These are phyloP conservation scores for Drosophila meridionalis DNA, from an alignment of 2,888 invertebrate genomes.

Conservation along the genomic window DNA sequence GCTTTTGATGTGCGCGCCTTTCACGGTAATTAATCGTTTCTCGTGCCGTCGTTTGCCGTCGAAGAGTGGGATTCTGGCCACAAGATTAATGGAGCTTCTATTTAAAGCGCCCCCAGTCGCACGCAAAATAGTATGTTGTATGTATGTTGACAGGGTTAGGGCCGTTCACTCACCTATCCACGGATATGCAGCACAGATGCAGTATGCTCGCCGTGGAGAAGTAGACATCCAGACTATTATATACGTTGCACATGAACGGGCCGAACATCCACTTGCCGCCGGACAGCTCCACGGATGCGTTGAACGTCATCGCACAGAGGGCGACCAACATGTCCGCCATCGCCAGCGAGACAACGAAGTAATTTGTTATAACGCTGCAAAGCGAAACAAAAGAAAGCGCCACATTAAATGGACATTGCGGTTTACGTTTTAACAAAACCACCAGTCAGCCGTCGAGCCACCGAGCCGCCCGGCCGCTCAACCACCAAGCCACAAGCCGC, in stretches of 20 bases:
- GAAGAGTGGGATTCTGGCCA: conserved; percentile 52
- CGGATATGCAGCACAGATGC: conserved; percentile 96
- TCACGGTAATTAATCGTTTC: conserved; percentile 76
- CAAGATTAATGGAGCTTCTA: conserved; percentile 68
- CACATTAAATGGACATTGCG: conserved; percentile 48
- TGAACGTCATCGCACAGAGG: conserved; percentile 97
- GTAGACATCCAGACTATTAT: conserved; percentile 98
- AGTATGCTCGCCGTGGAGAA: conserved; percentile 97
- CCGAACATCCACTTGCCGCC: conserved; percentile 95
- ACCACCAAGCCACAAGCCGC: neutral
- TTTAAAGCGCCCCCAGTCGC: conserved; percentile 25
- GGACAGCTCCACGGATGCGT: conserved; percentile 94
- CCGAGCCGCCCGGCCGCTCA: neutral
- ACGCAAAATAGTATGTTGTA: conserved; percentile 8
- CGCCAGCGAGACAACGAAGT: conserved; percentile 97
- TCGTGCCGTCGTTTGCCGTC: conserved; percentile 41
- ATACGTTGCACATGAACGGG: conserved; percentile 96
- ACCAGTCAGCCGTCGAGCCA: neutral
- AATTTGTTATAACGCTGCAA: conserved; percentile 94
- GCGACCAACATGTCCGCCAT: conserved; percentile 98
- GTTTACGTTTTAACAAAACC: conserved; percentile 11
- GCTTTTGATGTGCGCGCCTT: conserved; percentile 75
- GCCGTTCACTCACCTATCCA: conserved; percentile 87
- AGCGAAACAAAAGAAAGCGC: conserved; percentile 48
- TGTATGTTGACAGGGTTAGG: neutral